phyloP scores from a whole-genome alignment of 1,140 invertebrate species.

The Hypsibius dujardini region DNA sequence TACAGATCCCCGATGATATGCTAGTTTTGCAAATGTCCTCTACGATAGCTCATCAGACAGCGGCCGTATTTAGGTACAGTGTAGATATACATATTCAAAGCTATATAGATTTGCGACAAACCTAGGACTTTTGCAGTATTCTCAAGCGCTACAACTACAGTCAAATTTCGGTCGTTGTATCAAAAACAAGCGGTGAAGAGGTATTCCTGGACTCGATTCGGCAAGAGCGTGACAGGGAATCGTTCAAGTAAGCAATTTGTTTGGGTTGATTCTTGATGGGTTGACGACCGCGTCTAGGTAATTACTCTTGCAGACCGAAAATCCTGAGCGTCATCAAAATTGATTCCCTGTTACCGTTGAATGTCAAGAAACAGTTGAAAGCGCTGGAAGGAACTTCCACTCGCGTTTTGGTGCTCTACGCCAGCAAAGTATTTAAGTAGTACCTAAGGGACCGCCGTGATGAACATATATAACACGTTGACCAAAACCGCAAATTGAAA shows the following conservation, averaged over 20 bases:
- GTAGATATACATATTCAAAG: neutral
- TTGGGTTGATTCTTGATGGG: neutral
- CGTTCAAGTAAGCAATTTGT: conserved; percentile 7
- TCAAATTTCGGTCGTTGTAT: neutral
- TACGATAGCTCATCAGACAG: neutral
- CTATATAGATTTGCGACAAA: neutral
- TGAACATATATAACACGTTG: too few species aligned
- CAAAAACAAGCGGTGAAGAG: neutral
- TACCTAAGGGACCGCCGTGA: too few species aligned
- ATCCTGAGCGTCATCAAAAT: conserved; percentile 10
- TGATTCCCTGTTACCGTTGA: neutral
- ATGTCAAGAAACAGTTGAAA: neutral
- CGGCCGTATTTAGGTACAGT: neutral
- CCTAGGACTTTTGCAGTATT: neutral
- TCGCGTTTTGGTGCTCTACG: neutral
- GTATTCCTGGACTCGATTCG: neutral
- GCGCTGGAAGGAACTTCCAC: neutral
- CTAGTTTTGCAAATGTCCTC: neutral
- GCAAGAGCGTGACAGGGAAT: neutral
- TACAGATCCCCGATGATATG: neutral
- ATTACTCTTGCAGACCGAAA: neutral
- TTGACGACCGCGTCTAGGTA: neutral
- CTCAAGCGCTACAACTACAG: conserved; percentile 5
- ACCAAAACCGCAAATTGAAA: too few species aligned
- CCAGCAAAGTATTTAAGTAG: neutral